Evolutionary conservation across 2,113 vertebrate species (phyloP).

Genomic region (Indicator maculatus): DNA sequence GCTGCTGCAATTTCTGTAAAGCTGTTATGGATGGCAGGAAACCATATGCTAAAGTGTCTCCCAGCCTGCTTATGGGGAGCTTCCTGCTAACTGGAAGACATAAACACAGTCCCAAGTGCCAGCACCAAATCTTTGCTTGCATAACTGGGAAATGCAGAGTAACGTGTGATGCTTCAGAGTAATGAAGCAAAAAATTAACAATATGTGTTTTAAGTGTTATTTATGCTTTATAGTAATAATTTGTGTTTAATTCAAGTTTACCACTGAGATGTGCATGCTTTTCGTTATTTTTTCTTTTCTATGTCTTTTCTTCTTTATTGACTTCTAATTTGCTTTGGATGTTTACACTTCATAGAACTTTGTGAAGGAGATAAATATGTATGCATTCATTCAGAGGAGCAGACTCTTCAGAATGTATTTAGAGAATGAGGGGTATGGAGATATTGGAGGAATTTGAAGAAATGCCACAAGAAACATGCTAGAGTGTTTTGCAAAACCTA

Average conservation of each 20-base stretch:
- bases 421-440: background rate
- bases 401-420: background rate
- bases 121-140: background rate
- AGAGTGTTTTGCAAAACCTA: background rate
- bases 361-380: background rate
- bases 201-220: slow-evolving; percentile 73
- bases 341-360: background rate
- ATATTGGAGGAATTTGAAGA: background rate
- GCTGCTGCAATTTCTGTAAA: background rate
- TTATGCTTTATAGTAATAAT: slow-evolving; percentile 39
- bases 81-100: background rate
- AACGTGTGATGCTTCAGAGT: slow-evolving; percentile 22
- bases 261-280: background rate
- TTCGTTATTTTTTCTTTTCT: slow-evolving; percentile 1
- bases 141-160: slow-evolving; percentile 11
- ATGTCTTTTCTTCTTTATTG: background rate
- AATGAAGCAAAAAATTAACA: slow-evolving; percentile 73
- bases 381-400: background rate
- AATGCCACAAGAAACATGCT: background rate
- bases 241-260: slow-evolving; percentile 47
- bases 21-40: background rate
- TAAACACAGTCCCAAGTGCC: background rate
- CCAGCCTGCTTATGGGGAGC: background rate
- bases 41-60: slow-evolving; percentile 30
- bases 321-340: background rate